phyloP scores from a whole-genome alignment of 2,797 vertebrate genomes.

The Lophotriccus pileatus region DNA sequence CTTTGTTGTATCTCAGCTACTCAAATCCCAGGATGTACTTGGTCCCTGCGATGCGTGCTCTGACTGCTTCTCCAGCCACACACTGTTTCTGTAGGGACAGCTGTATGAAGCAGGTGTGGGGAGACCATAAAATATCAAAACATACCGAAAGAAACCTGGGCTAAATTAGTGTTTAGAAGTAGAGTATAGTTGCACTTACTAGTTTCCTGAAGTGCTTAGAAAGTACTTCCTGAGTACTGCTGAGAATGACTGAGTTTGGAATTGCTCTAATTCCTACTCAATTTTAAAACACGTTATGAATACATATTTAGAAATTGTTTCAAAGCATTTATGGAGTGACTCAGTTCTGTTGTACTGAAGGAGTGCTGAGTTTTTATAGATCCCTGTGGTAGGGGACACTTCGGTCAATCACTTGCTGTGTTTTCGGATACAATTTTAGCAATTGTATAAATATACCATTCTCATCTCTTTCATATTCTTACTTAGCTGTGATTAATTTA shows the following conservation, averaged over 20 bases:
- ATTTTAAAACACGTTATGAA: not conserved
- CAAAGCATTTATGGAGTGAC: not conserved
- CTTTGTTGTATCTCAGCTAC: not conserved
- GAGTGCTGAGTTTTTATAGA: not conserved
- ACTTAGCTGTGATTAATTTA: not conserved
- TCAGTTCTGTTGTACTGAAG: not conserved
- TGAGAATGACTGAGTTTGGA: not conserved
- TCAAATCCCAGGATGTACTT: not conserved
- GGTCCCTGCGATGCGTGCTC: accelerated
- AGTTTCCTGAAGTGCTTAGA: not conserved
- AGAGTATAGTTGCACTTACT: not conserved
- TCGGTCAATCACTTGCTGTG: not conserved
- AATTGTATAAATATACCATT: not conserved
- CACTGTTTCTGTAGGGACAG: not conserved
- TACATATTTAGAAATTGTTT: not conserved
- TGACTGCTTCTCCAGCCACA: not conserved
- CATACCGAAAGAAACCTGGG: not conserved
- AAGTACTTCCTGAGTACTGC: not conserved
- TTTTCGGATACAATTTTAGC: not conserved
- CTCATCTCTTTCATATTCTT: not conserved
- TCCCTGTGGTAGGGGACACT: not conserved
- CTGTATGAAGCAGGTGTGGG: not conserved
- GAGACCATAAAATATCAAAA: not conserved
- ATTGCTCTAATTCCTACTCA: not conserved
- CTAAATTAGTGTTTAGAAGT: not conserved